A percentile compares a stretch with the other conserved stretches of the same genome.
Conservation (phyloP, 1,140 invertebrate species). For the Drosophila sproati region DNA sequence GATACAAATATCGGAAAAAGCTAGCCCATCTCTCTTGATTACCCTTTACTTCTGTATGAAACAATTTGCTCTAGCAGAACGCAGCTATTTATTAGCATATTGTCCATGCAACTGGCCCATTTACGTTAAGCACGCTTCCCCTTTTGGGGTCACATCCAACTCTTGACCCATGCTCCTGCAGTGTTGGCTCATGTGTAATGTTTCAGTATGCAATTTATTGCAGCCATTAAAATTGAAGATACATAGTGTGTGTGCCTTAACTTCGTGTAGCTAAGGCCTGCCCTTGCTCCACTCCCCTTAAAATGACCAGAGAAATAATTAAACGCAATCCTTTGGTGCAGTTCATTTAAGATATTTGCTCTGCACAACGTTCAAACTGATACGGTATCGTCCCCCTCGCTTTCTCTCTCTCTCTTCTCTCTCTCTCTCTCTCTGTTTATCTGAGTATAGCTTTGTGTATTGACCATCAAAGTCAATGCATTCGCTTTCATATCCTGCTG, state of each 20-base stretch:
- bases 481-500: conserved; percentile 61
- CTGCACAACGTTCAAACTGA: conserved; percentile 17
- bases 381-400: background rate
- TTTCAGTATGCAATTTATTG: conserved; percentile 54
- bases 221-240: conserved; percentile 39
- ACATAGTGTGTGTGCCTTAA: conserved; percentile 4
- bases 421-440: background rate
- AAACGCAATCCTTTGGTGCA: conserved; percentile 45
- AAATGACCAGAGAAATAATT: conserved; percentile 57
- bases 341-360: conserved; percentile 54
- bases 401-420: no score
- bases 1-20: background rate
- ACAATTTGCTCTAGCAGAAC: conserved; percentile 7
- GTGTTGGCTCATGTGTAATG: conserved; percentile 32
- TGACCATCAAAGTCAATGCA: conserved; percentile 63
- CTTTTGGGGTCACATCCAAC: background rate
- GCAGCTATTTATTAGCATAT: conserved; percentile 16
- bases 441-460: conserved; percentile 2
- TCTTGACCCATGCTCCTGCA: conserved; percentile 15
- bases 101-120: conserved; percentile 9
- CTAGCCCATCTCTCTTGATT: conserved; percentile 2
- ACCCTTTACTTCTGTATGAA: background rate
- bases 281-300: background rate
- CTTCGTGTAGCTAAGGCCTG: background rate
- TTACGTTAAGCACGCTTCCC: conserved; percentile 11